Base-by-base conservation (phyloP, 2,888 invertebrate genomes). In the Yponomeuta sedellus region DNA sequence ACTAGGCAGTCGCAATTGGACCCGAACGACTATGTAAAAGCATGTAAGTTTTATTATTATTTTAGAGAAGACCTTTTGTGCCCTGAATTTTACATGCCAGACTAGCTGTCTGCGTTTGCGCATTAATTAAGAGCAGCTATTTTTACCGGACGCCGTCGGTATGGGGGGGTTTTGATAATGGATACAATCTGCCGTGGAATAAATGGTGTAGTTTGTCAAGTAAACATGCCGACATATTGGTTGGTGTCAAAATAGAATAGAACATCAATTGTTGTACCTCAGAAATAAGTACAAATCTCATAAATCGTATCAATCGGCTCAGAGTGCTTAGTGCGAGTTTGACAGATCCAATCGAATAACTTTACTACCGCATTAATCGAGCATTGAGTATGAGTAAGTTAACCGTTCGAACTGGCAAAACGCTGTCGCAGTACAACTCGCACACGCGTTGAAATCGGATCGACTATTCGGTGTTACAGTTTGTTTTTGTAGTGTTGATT, bases 71-170 rank as follows among this genome's bases (percentile, higher is more conserved):
- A 5, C 59, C 20, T 59, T 25, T 59, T 25, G 20, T 59, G 20
- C 10, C 3, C 10, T 20, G 10, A 11, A 22, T 59, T 19, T 59
- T 19, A 44, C 20, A 34, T 56, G 56, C 64, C 57, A 64, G 84
- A 77, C 86, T 79, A 79, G 83, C 83, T 75, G 83, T 82, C 88
- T 88, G 81, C 66, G 67, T 58, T 25, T 34, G 65, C 79, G 75
- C 76, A 74, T 75, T 77, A 78, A 79, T 79, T 78, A 78, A 74
- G 77, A 57, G 57, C 6, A 25, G 80, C 83, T 86, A 85, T 87
- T 84, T 84, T 81, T 82, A 81, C n/a, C 40, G 25, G 62, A 74
- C 72, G 71, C 72, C 72, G 73, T 72, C 72, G 73, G 71, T 70
- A 68, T 64, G 72, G 71, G 72, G 68, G 69, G 71, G 70, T 69